Conservation (phyloP, 1,140 invertebrate species). For the Ips nitidus region DNA sequence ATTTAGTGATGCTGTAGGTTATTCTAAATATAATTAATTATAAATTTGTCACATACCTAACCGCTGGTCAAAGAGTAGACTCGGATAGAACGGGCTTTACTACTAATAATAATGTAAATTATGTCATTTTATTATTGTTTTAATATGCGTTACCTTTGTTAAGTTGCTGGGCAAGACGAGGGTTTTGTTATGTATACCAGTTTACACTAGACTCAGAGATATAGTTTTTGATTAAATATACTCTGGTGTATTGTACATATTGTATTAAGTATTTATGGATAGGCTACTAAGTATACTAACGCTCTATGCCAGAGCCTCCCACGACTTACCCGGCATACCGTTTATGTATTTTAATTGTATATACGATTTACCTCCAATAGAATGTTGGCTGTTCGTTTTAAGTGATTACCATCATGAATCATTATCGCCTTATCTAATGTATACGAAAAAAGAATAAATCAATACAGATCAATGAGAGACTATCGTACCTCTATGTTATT, state of each 20-base stretch:
- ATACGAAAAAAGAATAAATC: constrained; percentile 52
- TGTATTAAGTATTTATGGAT: constrained; percentile 45
- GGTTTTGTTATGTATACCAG: constrained; percentile 43
- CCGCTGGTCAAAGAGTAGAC: constrained; percentile 25
- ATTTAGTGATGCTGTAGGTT: constrained; percentile 49
- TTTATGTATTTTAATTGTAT: constrained; percentile 44
- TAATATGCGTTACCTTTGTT: constrained; percentile 46
- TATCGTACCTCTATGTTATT: constrained; percentile 55
- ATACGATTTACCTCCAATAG: constrained; percentile 51
- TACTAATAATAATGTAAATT: constrained; percentile 8
- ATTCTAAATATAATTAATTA: constrained; percentile 44
- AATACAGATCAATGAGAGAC: constrained; percentile 53
- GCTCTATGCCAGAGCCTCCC: constrained; percentile 29
- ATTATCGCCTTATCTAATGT: constrained; percentile 56
- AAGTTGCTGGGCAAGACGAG: constrained; percentile 35
- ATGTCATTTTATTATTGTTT: constrained; percentile 23
- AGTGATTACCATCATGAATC: constrained; percentile 55
- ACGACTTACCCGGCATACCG: constrained; percentile 30
- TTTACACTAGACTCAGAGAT: constrained; percentile 42
- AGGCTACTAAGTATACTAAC: constrained; percentile 43
- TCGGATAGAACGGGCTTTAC: constrained; percentile 16
- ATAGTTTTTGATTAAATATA: constrained; percentile 48
- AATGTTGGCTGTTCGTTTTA: constrained; percentile 55
- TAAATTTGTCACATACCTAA: constrained; percentile 43
- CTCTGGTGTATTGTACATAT: constrained; percentile 45